These are phyloP conservation scores for Squalus acanthias DNA, from an alignment of 2,797 vertebrate genomes.

Conservation along the genomic window DNA sequence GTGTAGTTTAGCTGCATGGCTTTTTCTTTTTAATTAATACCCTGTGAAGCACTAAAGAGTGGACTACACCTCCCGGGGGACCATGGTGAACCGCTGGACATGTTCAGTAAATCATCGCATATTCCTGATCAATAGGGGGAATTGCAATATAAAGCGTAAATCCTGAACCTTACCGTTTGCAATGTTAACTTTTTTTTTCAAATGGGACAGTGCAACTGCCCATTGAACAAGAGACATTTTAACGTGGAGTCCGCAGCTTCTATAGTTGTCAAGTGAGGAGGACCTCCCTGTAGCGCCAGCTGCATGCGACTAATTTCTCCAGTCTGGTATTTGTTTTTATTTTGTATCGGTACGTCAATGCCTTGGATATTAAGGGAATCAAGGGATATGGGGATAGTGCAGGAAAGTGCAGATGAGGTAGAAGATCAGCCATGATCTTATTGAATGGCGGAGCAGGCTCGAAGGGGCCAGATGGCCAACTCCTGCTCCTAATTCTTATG, in stretches of 20 bases:
- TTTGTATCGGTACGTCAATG: constrained; percentile 1
- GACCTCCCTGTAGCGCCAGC: background rate
- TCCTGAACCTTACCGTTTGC: constrained; percentile 45
- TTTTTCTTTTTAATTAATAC: constrained; percentile 56
- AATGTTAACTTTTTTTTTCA: constrained; percentile 19
- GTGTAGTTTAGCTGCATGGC: constrained; percentile 65
- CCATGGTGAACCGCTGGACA: constrained; percentile 50
- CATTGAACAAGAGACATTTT: background rate
- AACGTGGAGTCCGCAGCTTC: background rate
- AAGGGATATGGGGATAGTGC: no score
- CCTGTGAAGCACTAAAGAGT: constrained; percentile 55
- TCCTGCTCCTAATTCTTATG: no score
- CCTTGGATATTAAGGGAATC: background rate
- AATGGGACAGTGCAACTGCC: background rate
- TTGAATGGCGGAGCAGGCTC: no score
- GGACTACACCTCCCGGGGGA: constrained; percentile 51
- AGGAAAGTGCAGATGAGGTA: no score
- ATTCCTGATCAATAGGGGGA: constrained; percentile 44
- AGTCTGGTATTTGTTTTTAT: background rate
- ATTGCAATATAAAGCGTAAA: constrained; percentile 45
- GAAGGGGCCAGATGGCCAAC: no score
- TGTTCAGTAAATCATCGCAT: constrained; percentile 47
- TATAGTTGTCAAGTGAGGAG: background rate
- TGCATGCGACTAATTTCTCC: constrained; percentile 12
- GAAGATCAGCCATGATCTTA: no score